Conservation (phyloP, 2,888 invertebrate genomes). For the Apotomis turbidana region DNA sequence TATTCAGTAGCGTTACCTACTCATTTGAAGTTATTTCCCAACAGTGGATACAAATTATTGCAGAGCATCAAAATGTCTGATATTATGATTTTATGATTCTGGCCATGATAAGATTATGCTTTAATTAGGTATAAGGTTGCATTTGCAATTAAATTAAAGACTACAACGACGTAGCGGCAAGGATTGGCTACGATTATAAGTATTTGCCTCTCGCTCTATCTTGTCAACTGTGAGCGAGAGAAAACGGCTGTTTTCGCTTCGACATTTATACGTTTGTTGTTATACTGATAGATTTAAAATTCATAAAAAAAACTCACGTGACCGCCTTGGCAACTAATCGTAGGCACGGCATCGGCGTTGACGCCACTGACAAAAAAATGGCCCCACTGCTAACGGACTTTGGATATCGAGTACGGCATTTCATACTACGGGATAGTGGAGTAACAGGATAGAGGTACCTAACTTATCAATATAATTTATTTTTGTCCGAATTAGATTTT, state of each 20-base stretch:
- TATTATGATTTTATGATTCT: no score
- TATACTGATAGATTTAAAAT: neutral
- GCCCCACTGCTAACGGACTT: slow-evolving; percentile 15
- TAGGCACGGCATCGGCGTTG: neutral
- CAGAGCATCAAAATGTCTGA: no score
- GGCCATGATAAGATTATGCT: no score
- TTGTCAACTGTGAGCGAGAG: neutral
- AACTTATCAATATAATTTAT: no score
- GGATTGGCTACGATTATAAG: neutral
- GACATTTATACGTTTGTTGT: neutral
- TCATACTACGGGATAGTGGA: slow-evolving; percentile 10
- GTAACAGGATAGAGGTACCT: slow-evolving; percentile 5
- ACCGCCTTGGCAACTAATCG: slow-evolving; percentile 9
- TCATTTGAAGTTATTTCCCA: no score
- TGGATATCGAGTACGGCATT: neutral
- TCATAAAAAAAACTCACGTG: slow-evolving; percentile 1
- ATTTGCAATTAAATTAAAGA: neutral
- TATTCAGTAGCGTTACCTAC: neutral
- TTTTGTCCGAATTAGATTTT: no score
- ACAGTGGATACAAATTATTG: no score
- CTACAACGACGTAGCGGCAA: neutral
- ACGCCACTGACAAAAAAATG: slow-evolving; percentile 7
- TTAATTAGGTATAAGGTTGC: no score
- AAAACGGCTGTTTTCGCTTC: slow-evolving; percentile 3
- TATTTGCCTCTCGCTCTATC: neutral